These are phyloP conservation scores for Spodoptera exigua DNA, from an alignment of 2,888 invertebrate species.

Conservation along the genomic window DNA sequence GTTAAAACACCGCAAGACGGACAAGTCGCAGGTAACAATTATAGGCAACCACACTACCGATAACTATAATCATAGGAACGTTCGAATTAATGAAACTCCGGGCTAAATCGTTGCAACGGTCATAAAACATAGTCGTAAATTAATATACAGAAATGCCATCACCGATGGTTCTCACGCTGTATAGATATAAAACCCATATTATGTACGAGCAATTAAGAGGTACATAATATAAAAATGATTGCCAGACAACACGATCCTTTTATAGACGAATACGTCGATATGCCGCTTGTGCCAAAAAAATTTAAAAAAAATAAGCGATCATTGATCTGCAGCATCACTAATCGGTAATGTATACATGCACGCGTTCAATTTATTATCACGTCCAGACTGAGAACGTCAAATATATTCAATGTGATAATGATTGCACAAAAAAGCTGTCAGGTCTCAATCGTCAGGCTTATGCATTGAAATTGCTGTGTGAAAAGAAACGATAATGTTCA, in stretches of 20 bases:
- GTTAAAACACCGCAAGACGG: constrained; percentile 1
- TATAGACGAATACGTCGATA: constrained; percentile 65
- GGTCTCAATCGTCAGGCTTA: no score
- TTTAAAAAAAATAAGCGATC: constrained; percentile 61
- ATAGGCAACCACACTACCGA: constrained; percentile 31
- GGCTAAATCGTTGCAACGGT: constrained; percentile 53
- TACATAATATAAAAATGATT: constrained; percentile 68
- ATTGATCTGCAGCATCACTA: constrained; percentile 59
- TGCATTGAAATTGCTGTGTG: no score
- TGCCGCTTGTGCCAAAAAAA: constrained; percentile 67
- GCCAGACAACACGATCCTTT: constrained; percentile 63
- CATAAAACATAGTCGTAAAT: constrained; percentile 60
- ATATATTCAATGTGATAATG: constrained; percentile 34
- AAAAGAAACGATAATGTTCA: no score
- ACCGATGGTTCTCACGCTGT: constrained; percentile 59
- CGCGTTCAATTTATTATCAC: constrained; percentile 44
- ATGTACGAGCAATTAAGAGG: constrained; percentile 63
- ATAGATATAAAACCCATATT: constrained; percentile 57
- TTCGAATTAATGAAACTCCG: constrained; percentile 53
- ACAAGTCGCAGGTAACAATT: constrained; percentile 38
- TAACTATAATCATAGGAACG: constrained; percentile 53
- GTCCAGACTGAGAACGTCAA: constrained; percentile 26
- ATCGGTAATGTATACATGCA: constrained; percentile 52
- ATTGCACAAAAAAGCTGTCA: constrained; percentile 16
- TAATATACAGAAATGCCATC: constrained; percentile 58